A percentile compares a stretch with the other conserved stretches of the same genome.
Evolutionary conservation across 2,113 vertebrate species (phyloP).

Genomic region (Percina caprodes): DNA sequence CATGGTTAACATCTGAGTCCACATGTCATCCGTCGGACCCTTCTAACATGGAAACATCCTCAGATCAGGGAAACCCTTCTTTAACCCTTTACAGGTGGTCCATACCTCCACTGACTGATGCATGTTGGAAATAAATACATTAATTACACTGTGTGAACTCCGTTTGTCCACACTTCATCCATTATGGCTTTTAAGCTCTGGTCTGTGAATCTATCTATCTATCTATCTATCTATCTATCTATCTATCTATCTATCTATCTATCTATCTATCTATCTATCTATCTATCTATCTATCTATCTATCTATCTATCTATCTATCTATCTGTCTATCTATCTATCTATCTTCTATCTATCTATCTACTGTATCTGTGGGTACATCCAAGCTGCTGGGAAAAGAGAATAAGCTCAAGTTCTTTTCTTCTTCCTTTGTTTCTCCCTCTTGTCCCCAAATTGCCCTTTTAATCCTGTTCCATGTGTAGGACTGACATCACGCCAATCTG

Average conservation of each 20-base stretch:
- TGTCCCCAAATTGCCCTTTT: slow-evolving; percentile 82
- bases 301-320: slow-evolving; percentile 5
- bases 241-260: background rate
- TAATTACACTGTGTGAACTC: background rate
- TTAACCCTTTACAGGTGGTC: slow-evolving; percentile 19
- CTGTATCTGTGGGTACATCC: slow-evolving; percentile 5
- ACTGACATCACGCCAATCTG: slow-evolving; percentile 80
- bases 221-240: too few relatives aligned
- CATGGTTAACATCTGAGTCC: too few relatives aligned
- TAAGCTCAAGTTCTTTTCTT: background rate
- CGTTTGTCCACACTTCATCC: background rate
- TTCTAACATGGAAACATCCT: slow-evolving; percentile 9
- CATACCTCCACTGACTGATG: slow-evolving; percentile 12
- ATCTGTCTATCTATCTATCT: slow-evolving; percentile 15
- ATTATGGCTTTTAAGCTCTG: background rate
- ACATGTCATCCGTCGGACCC: background rate
- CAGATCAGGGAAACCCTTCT: slow-evolving; percentile 12
- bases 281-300: slow-evolving; percentile 8
- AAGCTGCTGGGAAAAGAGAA: slow-evolving; percentile 30
- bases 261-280: background rate
- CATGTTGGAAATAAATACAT: slow-evolving; percentile 2
- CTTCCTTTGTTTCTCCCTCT: slow-evolving; percentile 69
- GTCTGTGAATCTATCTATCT: too few relatives aligned
- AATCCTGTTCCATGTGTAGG: slow-evolving; percentile 80
- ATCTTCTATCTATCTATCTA: slow-evolving; percentile 19